Evolutionary conservation across 2,888 invertebrate species (phyloP), one percentile per base, ranked within the genome.

Genomic region (Drosophila dives): DNA sequence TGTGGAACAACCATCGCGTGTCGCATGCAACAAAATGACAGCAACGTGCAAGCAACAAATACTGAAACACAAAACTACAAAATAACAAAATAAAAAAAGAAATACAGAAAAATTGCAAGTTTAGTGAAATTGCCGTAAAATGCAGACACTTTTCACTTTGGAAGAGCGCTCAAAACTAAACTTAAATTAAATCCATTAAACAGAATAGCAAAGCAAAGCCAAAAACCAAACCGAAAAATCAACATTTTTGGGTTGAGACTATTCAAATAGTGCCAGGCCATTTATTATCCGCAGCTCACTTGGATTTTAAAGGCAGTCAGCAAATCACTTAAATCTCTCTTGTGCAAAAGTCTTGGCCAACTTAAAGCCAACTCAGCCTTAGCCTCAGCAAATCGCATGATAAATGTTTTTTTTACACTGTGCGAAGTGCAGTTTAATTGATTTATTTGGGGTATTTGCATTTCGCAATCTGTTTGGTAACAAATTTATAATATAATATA

Each of bases 271-370:
- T 76, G 70, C 73, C 64, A 50, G 72, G 64, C 81, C 75, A 89
- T 85, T 85, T 87, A 89, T 89, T 77, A 85, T 77, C 66, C 72
- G 80, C 42, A 61, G 55, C 62, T 54, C 75, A 88, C 76, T 81
- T 71, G 81, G 85, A 84, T 77, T 85, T 85, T 85, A 85, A 85
- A 85, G 89, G 80, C 85, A 85, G 82, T 89, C 87, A 79, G 89
- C 84, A 84, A 84, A 89, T 84, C 84, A 84, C 89, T 85, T 85
- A 89, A 85, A 89, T 85, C 89, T 74, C 84, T 76, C 66, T 69
- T 81, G 80, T 75, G 77, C 85, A 87, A 82, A 85, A 89, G 89
- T 89, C 88, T 87, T 89, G 87, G 80, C 89, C 65, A 89, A 89
- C 65, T 84, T 84, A 89, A 87, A 83, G 72, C 80, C 75, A 34